Percentiles rank a stretch among this genome's conserved stretches.
phyloP scores from a whole-genome alignment of 2,888 invertebrate species.

The Sclerodermus sp. region DNA sequence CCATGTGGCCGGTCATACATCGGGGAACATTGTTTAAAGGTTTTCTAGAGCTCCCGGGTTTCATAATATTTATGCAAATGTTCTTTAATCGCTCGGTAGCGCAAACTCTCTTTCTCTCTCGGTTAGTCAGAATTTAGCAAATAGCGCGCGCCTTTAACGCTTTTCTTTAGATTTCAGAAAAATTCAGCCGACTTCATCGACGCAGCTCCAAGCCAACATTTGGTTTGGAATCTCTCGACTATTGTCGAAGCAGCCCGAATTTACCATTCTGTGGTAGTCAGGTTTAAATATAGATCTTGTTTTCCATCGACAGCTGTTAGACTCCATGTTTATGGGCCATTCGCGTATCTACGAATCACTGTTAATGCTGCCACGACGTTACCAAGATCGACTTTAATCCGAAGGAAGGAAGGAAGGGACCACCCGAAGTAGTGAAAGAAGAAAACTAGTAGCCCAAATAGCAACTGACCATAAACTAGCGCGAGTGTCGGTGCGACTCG shows the following conservation, averaged over 20 bases:
- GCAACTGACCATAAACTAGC: no score
- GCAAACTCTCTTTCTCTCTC: background rate
- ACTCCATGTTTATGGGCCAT: slow-evolving; percentile 49
- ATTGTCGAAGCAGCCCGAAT: slow-evolving; percentile 23
- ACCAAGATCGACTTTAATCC: slow-evolving; percentile 13
- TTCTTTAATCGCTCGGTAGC: slow-evolving; percentile 1
- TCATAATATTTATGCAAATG: no score
- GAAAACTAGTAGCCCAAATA: no score
- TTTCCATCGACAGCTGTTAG: slow-evolving; percentile 55
- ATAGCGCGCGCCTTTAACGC: no score
- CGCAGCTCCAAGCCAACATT: slow-evolving; percentile 5
- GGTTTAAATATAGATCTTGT: slow-evolving; percentile 50
- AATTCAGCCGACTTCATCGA: slow-evolving; percentile 5
- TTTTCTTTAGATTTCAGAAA: no score
- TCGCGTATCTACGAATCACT: slow-evolving; percentile 47
- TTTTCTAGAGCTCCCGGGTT: no score
- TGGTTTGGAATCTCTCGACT: slow-evolving; percentile 4
- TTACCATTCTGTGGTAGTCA: slow-evolving; percentile 10
- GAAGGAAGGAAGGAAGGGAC: no score
- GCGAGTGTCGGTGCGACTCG: no score
- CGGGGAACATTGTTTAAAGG: no score
- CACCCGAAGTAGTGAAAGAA: no score
- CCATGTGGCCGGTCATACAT: no score
- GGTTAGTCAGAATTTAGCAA: no score
- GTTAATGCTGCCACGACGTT: slow-evolving; percentile 34